phyloP scores from a whole-genome alignment of 2,888 invertebrate species.

The Gibbula magus region DNA sequence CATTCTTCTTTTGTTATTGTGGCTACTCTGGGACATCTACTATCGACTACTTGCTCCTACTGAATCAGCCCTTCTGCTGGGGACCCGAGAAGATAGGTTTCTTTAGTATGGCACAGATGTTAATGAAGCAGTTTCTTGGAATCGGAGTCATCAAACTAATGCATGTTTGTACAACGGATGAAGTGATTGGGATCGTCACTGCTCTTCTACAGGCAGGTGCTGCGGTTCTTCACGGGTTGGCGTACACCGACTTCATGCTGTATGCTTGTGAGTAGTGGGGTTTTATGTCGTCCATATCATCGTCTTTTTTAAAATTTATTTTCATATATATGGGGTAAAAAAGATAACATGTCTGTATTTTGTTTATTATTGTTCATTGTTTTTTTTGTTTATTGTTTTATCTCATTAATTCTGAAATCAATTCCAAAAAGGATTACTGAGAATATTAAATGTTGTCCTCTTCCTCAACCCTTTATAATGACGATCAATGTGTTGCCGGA shows the following conservation, averaged over 20 bases:
- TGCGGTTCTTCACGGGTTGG: not conserved
- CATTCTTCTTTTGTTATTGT: not conserved
- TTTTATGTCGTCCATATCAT: too few relatives aligned
- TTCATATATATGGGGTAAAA: too few relatives aligned
- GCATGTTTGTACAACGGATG: not conserved
- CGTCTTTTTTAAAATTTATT: too few relatives aligned
- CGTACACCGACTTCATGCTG: not conserved
- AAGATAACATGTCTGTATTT: too few relatives aligned
- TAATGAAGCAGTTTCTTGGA: not conserved
- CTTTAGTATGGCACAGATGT: not conserved
- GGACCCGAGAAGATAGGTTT: not conserved
- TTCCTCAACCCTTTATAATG: too few relatives aligned
- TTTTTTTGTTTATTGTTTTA: too few relatives aligned
- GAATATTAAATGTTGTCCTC: too few relatives aligned
- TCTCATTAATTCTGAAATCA: too few relatives aligned
- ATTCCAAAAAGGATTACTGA: too few relatives aligned
- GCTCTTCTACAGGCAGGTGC: not conserved
- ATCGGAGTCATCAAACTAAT: not conserved
- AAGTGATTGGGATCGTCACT: not conserved
- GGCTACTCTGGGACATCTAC: not conserved
- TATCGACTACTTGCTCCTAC: not conserved
- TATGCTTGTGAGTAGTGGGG: not conserved
- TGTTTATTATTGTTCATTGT: too few relatives aligned
- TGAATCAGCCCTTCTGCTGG: not conserved
- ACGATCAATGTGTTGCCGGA: too few relatives aligned